phyloP scores from a whole-genome alignment of 2,797 vertebrate species.

The Falco naumanni region DNA sequence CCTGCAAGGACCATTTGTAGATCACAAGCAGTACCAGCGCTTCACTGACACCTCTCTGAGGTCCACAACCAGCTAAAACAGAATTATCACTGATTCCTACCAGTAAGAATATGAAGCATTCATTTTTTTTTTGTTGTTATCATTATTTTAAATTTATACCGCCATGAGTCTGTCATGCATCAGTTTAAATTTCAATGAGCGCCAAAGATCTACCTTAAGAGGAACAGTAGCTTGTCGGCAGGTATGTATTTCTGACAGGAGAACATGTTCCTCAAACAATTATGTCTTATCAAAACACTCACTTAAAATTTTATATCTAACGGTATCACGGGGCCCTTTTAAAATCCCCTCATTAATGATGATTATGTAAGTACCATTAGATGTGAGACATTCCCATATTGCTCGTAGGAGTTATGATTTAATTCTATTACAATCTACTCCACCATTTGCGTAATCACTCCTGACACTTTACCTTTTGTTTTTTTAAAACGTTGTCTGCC shows the following conservation, averaged over 20 bases:
- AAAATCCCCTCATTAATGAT: constrained; percentile 27
- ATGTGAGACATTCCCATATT: constrained; percentile 3
- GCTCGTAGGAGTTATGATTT: constrained; percentile 20
- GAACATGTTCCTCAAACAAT: constrained; percentile 31
- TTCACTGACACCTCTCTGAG: not conserved
- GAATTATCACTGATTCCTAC: not conserved
- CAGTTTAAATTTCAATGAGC: not conserved
- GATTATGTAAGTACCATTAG: constrained; percentile 12
- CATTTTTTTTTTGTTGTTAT: not conserved
- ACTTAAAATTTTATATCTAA: constrained; percentile 12
- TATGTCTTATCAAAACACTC: not conserved
- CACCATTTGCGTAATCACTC: constrained; percentile 16
- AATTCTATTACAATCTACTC: constrained; percentile 17
- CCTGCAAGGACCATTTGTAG: not conserved
- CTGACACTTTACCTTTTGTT: constrained; percentile 25
- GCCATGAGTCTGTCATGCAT: not conserved
- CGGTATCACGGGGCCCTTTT: not conserved
- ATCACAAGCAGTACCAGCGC: not conserved
- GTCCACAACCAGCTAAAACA: not conserved
- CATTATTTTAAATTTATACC: not conserved
- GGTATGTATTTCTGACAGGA: not conserved
- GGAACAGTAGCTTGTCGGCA: not conserved
- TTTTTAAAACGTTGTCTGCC: not conserved
- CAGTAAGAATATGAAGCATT: not conserved
- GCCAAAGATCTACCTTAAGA: not conserved